Conservation (phyloP, 1,140 invertebrate species). For the Globodera ellingtonae region DNA sequence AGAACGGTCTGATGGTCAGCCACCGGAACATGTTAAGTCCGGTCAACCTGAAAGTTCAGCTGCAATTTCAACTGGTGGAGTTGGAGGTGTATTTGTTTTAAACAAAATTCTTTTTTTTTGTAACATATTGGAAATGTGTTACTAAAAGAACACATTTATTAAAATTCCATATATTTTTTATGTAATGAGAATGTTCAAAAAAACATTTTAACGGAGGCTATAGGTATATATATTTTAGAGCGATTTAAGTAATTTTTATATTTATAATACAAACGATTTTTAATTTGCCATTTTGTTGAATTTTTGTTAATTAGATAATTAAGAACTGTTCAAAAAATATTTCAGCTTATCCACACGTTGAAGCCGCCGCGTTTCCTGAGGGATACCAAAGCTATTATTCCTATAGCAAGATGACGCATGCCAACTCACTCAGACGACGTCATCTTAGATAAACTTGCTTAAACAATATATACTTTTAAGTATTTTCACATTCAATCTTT, state of each 20-base stretch:
- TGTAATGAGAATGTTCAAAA: too few species aligned
- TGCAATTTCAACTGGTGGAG: not conserved
- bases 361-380: constrained; percentile 4
- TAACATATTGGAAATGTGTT: too few species aligned
- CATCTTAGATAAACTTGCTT: constrained; percentile 19
- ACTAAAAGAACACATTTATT: too few species aligned
- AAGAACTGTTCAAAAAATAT: not conserved
- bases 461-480: too few species aligned
- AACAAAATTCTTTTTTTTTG: too few species aligned
- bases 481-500: too few species aligned
- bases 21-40: not conserved
- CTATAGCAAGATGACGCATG: constrained; percentile 41
- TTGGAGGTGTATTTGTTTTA: too few species aligned
- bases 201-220: too few species aligned
- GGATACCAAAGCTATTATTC: not conserved
- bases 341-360: not conserved
- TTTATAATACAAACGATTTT: too few species aligned
- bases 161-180: too few species aligned
- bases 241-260: not conserved
- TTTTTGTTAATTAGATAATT: not conserved
- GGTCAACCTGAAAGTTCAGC: not conserved
- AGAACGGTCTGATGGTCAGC: constrained; percentile 22
- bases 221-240: too few species aligned
- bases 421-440: constrained; percentile 29
- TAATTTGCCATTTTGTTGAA: not conserved